A percentile compares a stretch with the other conserved stretches of the same genome.
phyloP scores from a whole-genome alignment of 2,113 vertebrate species.

The Callospermophilus lateralis region DNA sequence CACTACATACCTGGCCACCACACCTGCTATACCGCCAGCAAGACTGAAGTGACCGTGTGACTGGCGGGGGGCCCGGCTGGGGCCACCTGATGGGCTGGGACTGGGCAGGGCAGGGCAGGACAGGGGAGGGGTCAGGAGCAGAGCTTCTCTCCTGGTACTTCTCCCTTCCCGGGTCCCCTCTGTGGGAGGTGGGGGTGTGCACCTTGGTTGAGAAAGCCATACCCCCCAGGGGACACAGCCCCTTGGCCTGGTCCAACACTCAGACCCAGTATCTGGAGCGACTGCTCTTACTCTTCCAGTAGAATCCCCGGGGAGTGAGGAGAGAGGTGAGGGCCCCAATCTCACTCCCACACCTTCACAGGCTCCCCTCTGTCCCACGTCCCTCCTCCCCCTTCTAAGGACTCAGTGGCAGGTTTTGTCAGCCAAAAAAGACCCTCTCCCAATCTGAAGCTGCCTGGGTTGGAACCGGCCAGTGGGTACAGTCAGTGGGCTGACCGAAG shows the following conservation, averaged over 20 bases:
- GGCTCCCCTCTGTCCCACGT: not conserved
- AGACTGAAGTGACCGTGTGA: constrained; percentile 99
- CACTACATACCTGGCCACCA: constrained; percentile 97
- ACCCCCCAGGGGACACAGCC: constrained; percentile 86
- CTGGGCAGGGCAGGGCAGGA: not conserved
- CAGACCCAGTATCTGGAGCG: constrained; percentile 33
- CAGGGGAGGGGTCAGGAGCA: not conserved
- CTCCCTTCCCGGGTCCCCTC: not conserved
- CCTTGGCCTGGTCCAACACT: constrained; percentile 84
- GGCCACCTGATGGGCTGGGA: not conserved
- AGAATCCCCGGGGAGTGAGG: not conserved
- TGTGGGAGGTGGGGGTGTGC: not conserved
- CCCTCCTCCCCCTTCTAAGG: not conserved
- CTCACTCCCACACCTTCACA: not conserved
- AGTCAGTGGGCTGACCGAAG: constrained; percentile 75
- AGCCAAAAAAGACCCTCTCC: not conserved
- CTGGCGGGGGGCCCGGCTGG: not conserved
- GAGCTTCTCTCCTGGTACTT: not conserved
- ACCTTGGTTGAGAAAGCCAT: constrained; percentile 89
- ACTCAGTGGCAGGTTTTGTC: constrained; percentile 45
- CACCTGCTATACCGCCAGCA: constrained; percentile 98
- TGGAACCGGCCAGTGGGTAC: constrained; percentile 65
- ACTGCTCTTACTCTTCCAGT: not conserved
- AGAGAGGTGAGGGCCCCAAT: not conserved
- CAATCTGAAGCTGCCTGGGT: constrained; percentile 53